phyloP scores from a whole-genome alignment of 30 jellyfish, hydroid and myxozoan species.

The Clytia hemisphaerica region DNA sequence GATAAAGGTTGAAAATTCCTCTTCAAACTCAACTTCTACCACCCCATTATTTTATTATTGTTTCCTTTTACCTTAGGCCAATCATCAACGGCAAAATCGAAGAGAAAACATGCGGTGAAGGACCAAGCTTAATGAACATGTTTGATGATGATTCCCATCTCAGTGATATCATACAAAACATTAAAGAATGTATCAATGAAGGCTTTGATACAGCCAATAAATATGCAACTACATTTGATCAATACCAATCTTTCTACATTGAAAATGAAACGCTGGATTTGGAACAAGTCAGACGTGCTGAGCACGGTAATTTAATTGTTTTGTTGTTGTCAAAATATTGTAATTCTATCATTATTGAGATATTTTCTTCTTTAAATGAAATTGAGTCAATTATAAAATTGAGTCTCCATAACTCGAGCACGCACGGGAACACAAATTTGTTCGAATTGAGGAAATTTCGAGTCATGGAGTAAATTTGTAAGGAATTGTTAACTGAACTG shows the following conservation, averaged over 20 bases:
- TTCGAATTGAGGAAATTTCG: no score
- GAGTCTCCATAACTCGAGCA: no score
- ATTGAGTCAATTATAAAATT: no score
- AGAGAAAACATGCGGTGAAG: conserved; percentile 88
- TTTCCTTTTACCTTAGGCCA: conserved; percentile 39
- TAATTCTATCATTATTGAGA: no score
- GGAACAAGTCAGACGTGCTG: conserved; percentile 42
- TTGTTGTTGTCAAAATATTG: no score
- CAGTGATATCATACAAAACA: conserved; percentile 54
- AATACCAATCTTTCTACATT: conserved; percentile 59
- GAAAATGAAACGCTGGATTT: conserved; percentile 73
- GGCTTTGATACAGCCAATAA: conserved; percentile 81
- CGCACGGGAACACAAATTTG: no score
- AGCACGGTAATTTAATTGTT: conserved; percentile 89
- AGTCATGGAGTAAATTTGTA: no score
- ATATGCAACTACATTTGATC: conserved; percentile 68
- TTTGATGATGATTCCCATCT: conserved; percentile 81
- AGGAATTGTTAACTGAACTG: no score
- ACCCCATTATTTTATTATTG: neutral
- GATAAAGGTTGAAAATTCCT: no score
- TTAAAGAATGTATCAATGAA: conserved; percentile 64
- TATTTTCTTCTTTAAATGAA: neutral
- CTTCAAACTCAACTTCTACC: no score
- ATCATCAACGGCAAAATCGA: conserved; percentile 86
- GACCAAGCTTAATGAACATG: conserved; percentile 89